These are phyloP conservation scores for Euzetes globulus DNA, from an alignment of 2,888 invertebrate genomes.

Conservation along the genomic window DNA sequence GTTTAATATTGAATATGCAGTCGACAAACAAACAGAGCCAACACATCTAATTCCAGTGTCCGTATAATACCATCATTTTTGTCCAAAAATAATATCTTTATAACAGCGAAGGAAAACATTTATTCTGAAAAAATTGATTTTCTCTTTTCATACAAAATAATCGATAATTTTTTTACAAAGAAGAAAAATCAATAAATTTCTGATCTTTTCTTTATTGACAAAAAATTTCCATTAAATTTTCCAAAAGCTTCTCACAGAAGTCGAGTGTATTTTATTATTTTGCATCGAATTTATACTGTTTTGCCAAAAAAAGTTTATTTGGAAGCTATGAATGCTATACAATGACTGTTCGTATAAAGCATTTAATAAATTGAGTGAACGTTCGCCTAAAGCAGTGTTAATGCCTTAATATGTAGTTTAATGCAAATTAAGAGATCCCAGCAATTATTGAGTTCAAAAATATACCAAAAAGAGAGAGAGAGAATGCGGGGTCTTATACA, in stretches of 20 bases:
- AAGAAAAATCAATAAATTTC: neutral
- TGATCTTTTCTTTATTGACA: neutral
- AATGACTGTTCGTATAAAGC: neutral
- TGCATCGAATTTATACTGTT: neutral
- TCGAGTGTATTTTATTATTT: neutral
- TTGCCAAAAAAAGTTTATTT: neutral
- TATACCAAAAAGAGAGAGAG: neutral
- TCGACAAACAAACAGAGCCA: neutral
- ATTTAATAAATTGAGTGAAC: constrained; percentile 7
- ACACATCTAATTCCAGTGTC: neutral
- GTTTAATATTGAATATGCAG: constrained; percentile 24
- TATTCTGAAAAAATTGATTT: constrained; percentile 8
- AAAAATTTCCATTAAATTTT: neutral
- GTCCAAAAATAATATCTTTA: neutral
- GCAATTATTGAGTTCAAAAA: constrained; percentile 8
- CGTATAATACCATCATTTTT: constrained; percentile 3
- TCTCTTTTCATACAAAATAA: neutral
- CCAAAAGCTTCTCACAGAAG: neutral
- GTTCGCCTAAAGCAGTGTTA: constrained; percentile 24
- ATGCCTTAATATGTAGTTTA: constrained; percentile 24
- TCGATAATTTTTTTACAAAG: neutral
- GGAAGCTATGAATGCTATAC: neutral
- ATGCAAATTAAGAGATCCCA: constrained; percentile 24
- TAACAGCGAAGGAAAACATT: neutral
- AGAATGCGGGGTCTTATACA: neutral